Base-by-base conservation (phyloP, 2,797 vertebrate genomes). In the Phylloscopus collybita region DNA sequence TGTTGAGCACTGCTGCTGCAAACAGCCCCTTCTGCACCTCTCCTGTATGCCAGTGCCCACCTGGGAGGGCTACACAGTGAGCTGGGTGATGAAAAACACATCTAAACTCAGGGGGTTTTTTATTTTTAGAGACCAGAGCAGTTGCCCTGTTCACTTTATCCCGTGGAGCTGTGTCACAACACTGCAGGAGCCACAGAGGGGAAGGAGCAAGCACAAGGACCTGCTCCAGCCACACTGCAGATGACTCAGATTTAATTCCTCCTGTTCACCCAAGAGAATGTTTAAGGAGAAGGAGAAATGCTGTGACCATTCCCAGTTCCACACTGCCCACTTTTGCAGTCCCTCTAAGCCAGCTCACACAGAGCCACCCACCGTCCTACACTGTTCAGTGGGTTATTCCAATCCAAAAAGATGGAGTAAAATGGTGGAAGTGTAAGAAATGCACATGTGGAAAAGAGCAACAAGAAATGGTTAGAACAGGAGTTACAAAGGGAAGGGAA, bases 291-390 rank as follows among this genome's bases (percentile, higher is more conserved):
- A 86, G 13, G 25, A 72, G 26, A 75, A 81, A 72, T 16, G 34
- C 20, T 32, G 59, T 40, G 60, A 18, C 23, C 61, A 30, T 62
- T n/a, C 32, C 57, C 57, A 42, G 22, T 36, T 64, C 56, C 40
- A 26, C 32, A n/a, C 18, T 54, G 36, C 26, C 14, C 11, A 2
- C 17, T 67, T 26, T 20, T 57, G 38, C 40, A 61, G 44, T 30
- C 11, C 44, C 78, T 83, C 34, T n/a, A 70, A 42, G 5, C 15
- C 85, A 82, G n/a, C 64, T 83, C 26, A 71, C 11, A 22, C 8
- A 0, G 2, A 73, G 9, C 45, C 54, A 73, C 29, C 9, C 47
- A 40, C 22, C 0, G 1, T 44, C 29, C 72, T 36, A 1, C 0
- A 0, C n/a, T 16, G 6, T 7, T 53, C 54, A 42, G 8, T 4